Evolutionary conservation across 2,888 invertebrate species (phyloP).

Genomic region (Diarsia dahlii): DNA sequence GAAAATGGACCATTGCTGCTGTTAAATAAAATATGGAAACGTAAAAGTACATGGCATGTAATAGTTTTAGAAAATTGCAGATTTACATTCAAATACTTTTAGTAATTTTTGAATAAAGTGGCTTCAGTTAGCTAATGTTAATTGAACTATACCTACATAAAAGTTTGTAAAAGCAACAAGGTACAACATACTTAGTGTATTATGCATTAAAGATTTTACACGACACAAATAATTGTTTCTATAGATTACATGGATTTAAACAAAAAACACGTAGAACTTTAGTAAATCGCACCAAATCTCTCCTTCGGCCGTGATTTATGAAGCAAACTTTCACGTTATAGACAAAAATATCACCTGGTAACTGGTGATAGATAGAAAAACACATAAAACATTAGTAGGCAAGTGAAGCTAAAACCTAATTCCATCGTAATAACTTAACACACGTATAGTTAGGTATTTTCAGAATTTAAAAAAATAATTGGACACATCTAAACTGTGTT

Average conservation of each 20-base stretch:
- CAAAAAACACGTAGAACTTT: not conserved
- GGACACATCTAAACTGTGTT: constrained; percentile 40
- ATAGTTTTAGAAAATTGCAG: too few relatives aligned
- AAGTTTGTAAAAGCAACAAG: too few relatives aligned
- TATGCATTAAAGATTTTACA: too few relatives aligned
- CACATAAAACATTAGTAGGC: constrained; percentile 12
- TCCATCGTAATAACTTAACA: constrained; percentile 15
- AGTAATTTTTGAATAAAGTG: too few relatives aligned
- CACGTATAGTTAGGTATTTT: constrained; percentile 26
- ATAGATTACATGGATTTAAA: not conserved
- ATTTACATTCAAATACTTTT: too few relatives aligned
- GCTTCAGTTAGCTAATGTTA: too few relatives aligned
- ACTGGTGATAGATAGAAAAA: not conserved
- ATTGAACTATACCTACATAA: too few relatives aligned
- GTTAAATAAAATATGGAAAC: too few relatives aligned
- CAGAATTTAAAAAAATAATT: constrained; percentile 48
- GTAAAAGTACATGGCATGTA: too few relatives aligned
- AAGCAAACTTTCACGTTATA: not conserved
- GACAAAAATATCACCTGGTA: not conserved
- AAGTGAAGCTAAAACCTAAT: constrained; percentile 8
- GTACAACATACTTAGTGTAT: too few relatives aligned
- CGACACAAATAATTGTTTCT: too few relatives aligned
- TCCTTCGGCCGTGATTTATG: not conserved
- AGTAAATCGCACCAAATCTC: not conserved
- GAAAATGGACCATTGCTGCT: too few relatives aligned